Base-by-base conservation (phyloP, 2,113 vertebrate species). In the Damaliscus lunatus region DNA sequence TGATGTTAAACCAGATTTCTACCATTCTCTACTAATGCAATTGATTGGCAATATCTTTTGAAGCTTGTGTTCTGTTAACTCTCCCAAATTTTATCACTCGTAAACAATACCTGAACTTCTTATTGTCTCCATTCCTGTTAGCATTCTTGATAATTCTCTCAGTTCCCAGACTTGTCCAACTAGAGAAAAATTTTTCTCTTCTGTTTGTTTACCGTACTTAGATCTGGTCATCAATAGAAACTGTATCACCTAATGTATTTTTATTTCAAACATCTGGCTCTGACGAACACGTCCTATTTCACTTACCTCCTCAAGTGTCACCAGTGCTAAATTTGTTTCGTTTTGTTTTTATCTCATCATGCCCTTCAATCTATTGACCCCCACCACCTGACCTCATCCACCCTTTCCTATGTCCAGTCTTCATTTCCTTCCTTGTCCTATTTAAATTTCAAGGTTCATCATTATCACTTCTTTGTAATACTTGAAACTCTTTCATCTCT, bases 1-100 rank as follows among this genome's bases (percentile, higher is more conserved):
- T 87, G 93, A 91, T 91, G 59, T 15, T 83, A 95, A 91, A 87
- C 27, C 77, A 48, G 27, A 93, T 86, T 29, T 88, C 91, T 94
- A 3, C 17, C 78, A 40, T 78, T 95, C 16, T 95, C 59, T 81
- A 36, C 59, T 71, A 89, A 92, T 81, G n/a, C 10, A 95, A 6
- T 50, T 94, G 77, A 85, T 55, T 57, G 78, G 64, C 64, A 89
- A 89, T 27, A 80, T 86, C 25, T 88, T 96, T 82, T 71, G 31
- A 77, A 25, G 46, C 85, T 86, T 13, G 16, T 9, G 50, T 89
- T 78, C 83, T 81, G 17, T 91, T 84, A 91, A 84, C 62, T 84
- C 52, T 83, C 33, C 25, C 50, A 88, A 95, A 29, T 80, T 91
- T 93, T 88, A 88, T 53, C 43, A 91, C 57, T 91, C 19, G 52